These are phyloP conservation scores for Diadegma fenestrale DNA, from an alignment of 2,888 invertebrate genomes.

Conservation along the genomic window DNA sequence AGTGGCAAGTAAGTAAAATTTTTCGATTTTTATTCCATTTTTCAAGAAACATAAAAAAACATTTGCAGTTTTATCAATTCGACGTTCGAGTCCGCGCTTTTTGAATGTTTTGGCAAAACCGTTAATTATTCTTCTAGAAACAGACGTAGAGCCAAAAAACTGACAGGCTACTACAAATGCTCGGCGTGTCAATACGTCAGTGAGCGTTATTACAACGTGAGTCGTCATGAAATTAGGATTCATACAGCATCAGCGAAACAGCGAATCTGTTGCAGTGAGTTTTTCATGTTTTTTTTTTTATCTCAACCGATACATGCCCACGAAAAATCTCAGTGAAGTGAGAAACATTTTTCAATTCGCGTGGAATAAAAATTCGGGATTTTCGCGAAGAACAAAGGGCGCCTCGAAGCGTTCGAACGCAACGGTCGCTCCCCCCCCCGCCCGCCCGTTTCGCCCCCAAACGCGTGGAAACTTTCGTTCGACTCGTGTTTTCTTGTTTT, in stretches of 20 bases:
- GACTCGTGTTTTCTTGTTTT: not conserved
- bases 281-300: not conserved
- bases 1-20: not conserved
- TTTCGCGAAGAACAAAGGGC: slow-evolving; percentile 6
- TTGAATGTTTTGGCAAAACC: too few relatives aligned
- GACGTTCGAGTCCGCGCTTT: too few relatives aligned
- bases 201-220: slow-evolving; percentile 72
- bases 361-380: not conserved
- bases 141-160: not conserved
- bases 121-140: not conserved
- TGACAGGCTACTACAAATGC: slow-evolving; percentile 62
- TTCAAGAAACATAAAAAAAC: too few relatives aligned
- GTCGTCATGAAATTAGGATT: slow-evolving; percentile 75
- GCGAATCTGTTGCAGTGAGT: slow-evolving; percentile 75
- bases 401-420: slow-evolving; percentile 7
- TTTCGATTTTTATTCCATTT: not conserved
- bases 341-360: not conserved
- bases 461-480: not conserved
- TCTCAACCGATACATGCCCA: too few relatives aligned
- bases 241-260: slow-evolving; percentile 63
- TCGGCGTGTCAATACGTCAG: slow-evolving; percentile 72
- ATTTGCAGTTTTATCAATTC: too few relatives aligned
- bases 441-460: not conserved
- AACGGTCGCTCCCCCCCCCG: slow-evolving; percentile 19
- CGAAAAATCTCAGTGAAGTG: not conserved